Evolutionary conservation across 2,888 invertebrate genomes (phyloP).

Genomic region (Panopea generosa): DNA sequence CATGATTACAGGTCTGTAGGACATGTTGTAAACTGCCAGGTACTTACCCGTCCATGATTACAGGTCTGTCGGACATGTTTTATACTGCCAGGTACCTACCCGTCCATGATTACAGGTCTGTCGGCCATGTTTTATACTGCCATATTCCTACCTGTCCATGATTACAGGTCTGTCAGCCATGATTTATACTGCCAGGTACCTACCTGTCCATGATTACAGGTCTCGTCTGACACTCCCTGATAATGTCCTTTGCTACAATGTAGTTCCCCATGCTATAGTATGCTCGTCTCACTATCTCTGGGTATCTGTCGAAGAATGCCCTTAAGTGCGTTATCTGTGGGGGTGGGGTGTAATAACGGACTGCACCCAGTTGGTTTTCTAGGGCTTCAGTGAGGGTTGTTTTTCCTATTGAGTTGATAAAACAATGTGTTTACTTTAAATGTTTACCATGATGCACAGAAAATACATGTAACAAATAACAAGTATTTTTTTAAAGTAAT

Average conservation of each 20-base stretch:
- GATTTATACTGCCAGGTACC: too few relatives aligned
- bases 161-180: too few relatives aligned
- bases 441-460: neutral
- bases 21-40: too few relatives aligned
- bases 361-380: slow-evolving; percentile 62
- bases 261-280: slow-evolving; percentile 76
- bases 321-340: slow-evolving; percentile 60
- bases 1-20: too few relatives aligned
- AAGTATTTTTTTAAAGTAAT: too few relatives aligned
- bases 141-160: too few relatives aligned
- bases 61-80: too few relatives aligned
- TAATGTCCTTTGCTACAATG: slow-evolving; percentile 69
- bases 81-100: too few relatives aligned
- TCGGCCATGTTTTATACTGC: too few relatives aligned
- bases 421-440: neutral
- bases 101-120: too few relatives aligned
- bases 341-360: slow-evolving; percentile 68
- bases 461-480: too few relatives aligned
- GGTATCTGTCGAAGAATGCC: slow-evolving; percentile 65
- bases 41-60: too few relatives aligned
- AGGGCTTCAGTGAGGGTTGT: slow-evolving; percentile 71
- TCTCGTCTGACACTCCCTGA: slow-evolving; percentile 61
- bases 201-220: slow-evolving; percentile 78
- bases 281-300: slow-evolving; percentile 71
- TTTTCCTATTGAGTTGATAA: slow-evolving; percentile 66